These are phyloP conservation scores for Chaenocephalus aceratus DNA, from an alignment of 2,113 vertebrate species.

Conservation along the genomic window DNA sequence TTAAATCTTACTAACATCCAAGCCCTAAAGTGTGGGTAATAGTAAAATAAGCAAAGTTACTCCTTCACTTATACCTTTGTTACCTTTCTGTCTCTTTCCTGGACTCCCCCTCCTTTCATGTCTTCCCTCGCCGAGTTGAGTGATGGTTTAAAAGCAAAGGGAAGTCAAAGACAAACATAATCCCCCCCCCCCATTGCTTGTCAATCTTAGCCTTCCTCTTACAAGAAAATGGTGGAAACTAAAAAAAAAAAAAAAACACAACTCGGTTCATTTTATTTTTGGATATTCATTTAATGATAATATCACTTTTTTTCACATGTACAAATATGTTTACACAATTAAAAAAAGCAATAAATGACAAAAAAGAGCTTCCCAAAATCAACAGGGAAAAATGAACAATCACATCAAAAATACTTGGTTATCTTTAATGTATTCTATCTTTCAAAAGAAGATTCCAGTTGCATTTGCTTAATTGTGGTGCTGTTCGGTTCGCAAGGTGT, in stretches of 20 bases:
- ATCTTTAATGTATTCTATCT: constrained; percentile 81
- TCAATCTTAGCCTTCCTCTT: constrained; percentile 24
- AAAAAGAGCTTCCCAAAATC: constrained; percentile 80
- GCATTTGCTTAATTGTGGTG: constrained; percentile 39
- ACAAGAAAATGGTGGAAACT: constrained; percentile 20
- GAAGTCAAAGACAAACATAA: constrained; percentile 38
- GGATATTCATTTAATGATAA: constrained; percentile 81
- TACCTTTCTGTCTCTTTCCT: constrained; percentile 4
- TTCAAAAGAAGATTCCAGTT: constrained; percentile 81
- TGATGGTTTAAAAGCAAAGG: constrained; percentile 35
- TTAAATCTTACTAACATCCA: not conserved
- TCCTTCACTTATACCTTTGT: constrained; percentile 1
- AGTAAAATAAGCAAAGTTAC: not conserved
- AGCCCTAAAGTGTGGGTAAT: not conserved
- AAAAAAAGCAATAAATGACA: constrained; percentile 45
- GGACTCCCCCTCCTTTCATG: constrained; percentile 6
- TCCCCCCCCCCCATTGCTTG: not conserved
- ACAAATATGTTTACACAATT: constrained; percentile 80
- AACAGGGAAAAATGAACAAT: constrained; percentile 81
- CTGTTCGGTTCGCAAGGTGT: constrained; percentile 20
- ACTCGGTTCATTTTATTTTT: constrained; percentile 4
- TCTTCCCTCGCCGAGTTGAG: not conserved
- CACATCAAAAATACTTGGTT: constrained; percentile 80
- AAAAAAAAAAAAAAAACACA: not conserved
- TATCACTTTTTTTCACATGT: constrained; percentile 65